Base-by-base conservation (phyloP, 2,888 invertebrate species). In the Teleogryllus oceanicus region DNA sequence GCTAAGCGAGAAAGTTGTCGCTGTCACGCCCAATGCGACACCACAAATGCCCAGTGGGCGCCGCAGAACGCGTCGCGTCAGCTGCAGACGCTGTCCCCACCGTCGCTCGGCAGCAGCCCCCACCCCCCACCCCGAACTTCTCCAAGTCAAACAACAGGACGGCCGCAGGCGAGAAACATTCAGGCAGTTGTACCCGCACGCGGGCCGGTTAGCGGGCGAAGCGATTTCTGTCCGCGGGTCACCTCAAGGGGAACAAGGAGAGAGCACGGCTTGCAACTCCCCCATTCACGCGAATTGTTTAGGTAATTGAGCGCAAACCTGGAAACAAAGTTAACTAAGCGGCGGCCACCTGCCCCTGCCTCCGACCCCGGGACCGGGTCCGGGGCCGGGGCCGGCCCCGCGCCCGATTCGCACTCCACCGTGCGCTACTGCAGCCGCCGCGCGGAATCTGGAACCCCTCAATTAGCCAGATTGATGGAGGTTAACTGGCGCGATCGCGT, bases 231-330 rank as follows among this genome's bases (percentile, higher is more conserved):
- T 62, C n/a, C 62, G 62, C 62, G 37, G 37, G 37, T 37, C 37
- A 37, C 37, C 37, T 37, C 37, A 37, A 37, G 37, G 37, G 37
- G 37, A 37, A 37, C 37, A 62, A 62, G 62, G 62, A 62, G 62
- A 62, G n/a, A 13, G 62, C 62, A 62, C 62, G 77, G 77, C 49
- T 24, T 49, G 50, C n/a, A 24, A 49, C 49, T 77, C 49, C 50
- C 77, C 49, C 50, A 77, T 77, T 79, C 74, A 75, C 75, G 79
- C 37, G 74, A 78, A 75, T 76, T 78, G 78, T 20, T 77, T 75
- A 78, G n/a, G 78, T 80, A 80, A 80, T 80, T 80, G 80, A 80
- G 80, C 79, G 80, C 24, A 80, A 80, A 79, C 49, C 62, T 49
- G 77, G 77, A 76, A 80, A 79, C 80, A 80, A 79, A 79, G 77